These are phyloP conservation scores for Anarrhichthys ocellatus DNA, from an alignment of 2,113 vertebrate species.

Conservation along the genomic window DNA sequence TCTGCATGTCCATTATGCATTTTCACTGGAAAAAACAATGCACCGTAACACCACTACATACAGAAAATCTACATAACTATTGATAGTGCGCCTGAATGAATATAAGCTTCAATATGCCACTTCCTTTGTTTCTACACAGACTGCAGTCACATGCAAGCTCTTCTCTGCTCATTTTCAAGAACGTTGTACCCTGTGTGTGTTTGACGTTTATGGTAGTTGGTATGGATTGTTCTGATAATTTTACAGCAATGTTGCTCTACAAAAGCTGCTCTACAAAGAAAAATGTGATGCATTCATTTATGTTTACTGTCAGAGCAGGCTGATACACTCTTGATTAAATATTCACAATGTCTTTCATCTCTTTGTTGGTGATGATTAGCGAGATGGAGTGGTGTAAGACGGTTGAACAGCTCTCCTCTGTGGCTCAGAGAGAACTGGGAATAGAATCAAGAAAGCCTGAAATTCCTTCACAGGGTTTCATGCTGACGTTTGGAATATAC, in stretches of 20 bases:
- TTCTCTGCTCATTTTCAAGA: conserved; percentile 10
- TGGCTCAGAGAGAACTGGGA: conserved; percentile 12
- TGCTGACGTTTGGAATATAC: conserved; percentile 2
- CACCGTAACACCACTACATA: conserved; percentile 29
- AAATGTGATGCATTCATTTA: conserved; percentile 53
- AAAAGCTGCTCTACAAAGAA: conserved; percentile 27
- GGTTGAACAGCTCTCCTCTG: not conserved
- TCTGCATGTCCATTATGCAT: conserved; percentile 7
- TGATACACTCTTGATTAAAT: conserved; percentile 65
- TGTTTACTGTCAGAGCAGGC: conserved; percentile 45
- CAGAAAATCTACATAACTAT: conserved; percentile 29
- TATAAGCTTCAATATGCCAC: conserved; percentile 9
- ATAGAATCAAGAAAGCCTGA: not conserved
- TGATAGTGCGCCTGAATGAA: conserved; percentile 27
- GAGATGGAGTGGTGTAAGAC: conserved; percentile 24
- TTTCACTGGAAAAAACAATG: conserved; percentile 28
- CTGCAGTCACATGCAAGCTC: conserved; percentile 5
- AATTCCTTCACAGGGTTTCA: not conserved
- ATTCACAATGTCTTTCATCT: conserved; percentile 59
- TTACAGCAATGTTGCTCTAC: conserved; percentile 12
- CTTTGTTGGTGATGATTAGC: conserved; percentile 57
- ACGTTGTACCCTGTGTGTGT: not conserved
- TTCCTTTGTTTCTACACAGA: conserved; percentile 4
- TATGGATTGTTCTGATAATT: conserved; percentile 37
- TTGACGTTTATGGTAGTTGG: conserved; percentile 15